Conservation (phyloP, 2,888 invertebrate species). For the Orchesellides sinensis region DNA sequence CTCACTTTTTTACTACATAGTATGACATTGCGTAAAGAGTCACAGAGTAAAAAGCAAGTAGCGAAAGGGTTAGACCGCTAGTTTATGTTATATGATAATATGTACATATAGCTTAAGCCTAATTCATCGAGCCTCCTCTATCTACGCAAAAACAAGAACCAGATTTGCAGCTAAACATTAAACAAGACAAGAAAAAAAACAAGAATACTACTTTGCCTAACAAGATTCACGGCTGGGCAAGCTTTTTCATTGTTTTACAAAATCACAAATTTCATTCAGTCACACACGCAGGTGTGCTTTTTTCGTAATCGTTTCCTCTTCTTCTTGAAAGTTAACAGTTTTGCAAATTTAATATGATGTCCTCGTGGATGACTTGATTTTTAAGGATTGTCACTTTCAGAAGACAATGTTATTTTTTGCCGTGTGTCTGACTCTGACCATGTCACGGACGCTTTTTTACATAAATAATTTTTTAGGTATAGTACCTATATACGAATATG, state of each 20-base stretch:
- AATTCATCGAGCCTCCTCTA: no score
- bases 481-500: no score
- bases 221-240: constrained; percentile 50
- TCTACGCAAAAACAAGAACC: constrained; percentile 60
- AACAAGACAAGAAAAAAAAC: constrained; percentile 17
- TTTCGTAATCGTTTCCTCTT: not conserved
- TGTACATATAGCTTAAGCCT: no score
- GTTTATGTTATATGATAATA: no score
- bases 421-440: constrained; percentile 31
- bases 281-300: constrained; percentile 30
- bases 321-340: not conserved
- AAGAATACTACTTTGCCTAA: constrained; percentile 35
- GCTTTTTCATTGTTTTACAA: constrained; percentile 32
- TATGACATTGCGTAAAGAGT: constrained; percentile 4
- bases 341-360: not conserved
- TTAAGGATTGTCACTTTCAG: constrained; percentile 56
- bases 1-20: no score
- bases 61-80: no score
- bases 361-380: constrained; percentile 45
- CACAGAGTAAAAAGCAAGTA: not conserved
- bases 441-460: constrained; percentile 24
- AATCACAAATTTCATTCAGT: constrained; percentile 14
- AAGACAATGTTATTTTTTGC: constrained; percentile 25
- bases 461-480: no score
- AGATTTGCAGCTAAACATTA: constrained; percentile 50